Base-by-base conservation (phyloP, 2,888 invertebrate species). In the Sepiola atlantica region DNA sequence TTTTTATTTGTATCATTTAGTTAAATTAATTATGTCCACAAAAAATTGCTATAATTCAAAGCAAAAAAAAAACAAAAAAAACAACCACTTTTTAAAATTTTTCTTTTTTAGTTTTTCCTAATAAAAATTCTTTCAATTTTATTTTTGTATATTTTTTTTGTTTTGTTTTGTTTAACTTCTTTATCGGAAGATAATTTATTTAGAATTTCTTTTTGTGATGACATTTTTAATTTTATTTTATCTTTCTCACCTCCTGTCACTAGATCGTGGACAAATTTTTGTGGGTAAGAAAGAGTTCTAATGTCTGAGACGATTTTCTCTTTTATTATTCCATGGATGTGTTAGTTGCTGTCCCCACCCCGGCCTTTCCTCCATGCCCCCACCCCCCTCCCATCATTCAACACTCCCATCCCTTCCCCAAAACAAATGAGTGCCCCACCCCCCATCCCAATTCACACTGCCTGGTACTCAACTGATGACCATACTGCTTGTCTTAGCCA, bases 181-280 rank as follows among this genome's bases (percentile, higher is more conserved):
- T 92, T 92, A 55, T 21, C 92, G 14, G 32, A 45, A 55, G 92
- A 54, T 92, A 55, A 92, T 92, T 94, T 94, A 32, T 93, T 57
- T 94, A 94, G 55, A 54, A 45, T 55, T 94, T 93, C 45, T 45
- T 93, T 94, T 91, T 35, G 90, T 94, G 94, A 91, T 94, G 93
- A 94, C 94, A 57, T 95, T 94, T 94, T 95, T 91, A 94, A 94
- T 91, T 35, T 94, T 95, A 94, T 95, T 93, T 94, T 94, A 91
- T 91, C 54, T 77, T 95, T 95, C 95, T 94, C 94, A 94, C 57
- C 94, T 93, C 92, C 93, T 92, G 94, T 95, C 94, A 94, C 94
- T 97, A 97, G 97, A 97, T 97, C 96, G 97, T 97, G 97, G 97
- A 97, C 96, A 97, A 97, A 96, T 96, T 97, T 94, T 96, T 97